Evolutionary conservation across 2,113 vertebrate species (phyloP), one percentile per base, ranked within the genome.

Genomic region (Tursiops truncatus): DNA sequence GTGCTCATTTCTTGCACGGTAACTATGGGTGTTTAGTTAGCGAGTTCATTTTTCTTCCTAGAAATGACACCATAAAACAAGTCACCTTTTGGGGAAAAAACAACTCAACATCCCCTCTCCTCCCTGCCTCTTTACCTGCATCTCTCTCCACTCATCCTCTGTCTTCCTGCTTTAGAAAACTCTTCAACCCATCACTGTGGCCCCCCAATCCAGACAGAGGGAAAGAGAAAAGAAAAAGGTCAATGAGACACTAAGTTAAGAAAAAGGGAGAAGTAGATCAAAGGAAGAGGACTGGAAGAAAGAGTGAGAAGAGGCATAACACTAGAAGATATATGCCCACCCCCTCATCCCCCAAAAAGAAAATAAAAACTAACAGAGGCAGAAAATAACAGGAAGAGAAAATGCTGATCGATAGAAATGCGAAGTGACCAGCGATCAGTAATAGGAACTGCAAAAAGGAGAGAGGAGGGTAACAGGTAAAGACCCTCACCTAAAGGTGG

Each of bases 41-140:
- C 36, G 13, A 7, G 9, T n/a, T 94, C 26, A 23, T 65, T 95
- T 91, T 53, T 77, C 28, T 93, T 11, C 31, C 28, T 89, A 84
- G 38, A 86, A 71, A 18, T 41, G 7, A 81, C 31, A 65, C 14
- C 77, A 80, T 11, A 63, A 82, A 77, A 83, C 15, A 92, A 79
- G 25, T 3, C 7, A 80, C 41, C 8, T 73, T 70, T 83, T 23
- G 6, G 60, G 36, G 28, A 58, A 0, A 0, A 3, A 31, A 1
- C 20, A 9, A 14, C 25, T 71, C 26, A 38, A 1, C 76, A 8
- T 58, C n/a, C 7, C 70, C 31, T 56, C 1, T 12, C 8, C 26
- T 4, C 7, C 12, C 8, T 41, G 21, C 33, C 53, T 11, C 17
- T 41, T 38, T 18, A 47, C 13, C 15, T 82, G 79, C 0, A n/a